Percentiles rank a stretch among this genome's conserved stretches.
phyloP scores from a whole-genome alignment of 2,113 vertebrate genomes.

The Notothenia coriiceps region DNA sequence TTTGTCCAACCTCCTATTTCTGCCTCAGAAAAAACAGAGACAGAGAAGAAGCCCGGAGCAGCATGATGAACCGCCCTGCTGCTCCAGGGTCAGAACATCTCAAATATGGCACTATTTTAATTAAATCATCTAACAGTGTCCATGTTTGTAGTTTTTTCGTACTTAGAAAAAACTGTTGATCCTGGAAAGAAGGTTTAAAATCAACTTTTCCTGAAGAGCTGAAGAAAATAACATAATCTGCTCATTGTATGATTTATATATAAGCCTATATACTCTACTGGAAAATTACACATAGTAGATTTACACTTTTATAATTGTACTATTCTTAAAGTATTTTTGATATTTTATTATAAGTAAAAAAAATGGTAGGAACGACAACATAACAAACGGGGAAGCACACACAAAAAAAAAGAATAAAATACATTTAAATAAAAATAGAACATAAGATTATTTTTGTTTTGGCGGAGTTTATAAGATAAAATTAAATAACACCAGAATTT shows the following conservation, averaged over 20 bases:
- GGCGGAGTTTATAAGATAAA: not conserved
- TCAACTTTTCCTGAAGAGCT: no score
- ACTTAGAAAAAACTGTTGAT: not conserved
- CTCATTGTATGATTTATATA: not conserved
- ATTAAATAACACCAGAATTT: not conserved
- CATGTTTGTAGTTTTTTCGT: not conserved
- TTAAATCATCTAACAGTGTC: not conserved
- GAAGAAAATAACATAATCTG: not conserved
- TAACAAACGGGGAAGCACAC: not conserved
- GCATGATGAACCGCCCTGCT: slow-evolving; percentile 38
- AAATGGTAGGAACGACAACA: not conserved
- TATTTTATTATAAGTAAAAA: not conserved
- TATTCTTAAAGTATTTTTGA: not conserved
- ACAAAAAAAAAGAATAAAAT: not conserved
- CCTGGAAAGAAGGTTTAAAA: no score
- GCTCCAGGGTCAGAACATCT: slow-evolving; percentile 40
- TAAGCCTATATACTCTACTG: not conserved
- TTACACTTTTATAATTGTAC: not conserved
- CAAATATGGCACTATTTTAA: not conserved
- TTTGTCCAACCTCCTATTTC: slow-evolving; percentile 54
- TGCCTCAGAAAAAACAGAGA: slow-evolving; percentile 4
- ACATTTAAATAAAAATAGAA: not conserved
- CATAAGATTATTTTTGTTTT: not conserved
- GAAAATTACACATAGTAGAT: not conserved
- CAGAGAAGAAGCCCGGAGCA: not conserved